Conservation (phyloP, 2,888 invertebrate species). For the Lasioglossum villosulum region DNA sequence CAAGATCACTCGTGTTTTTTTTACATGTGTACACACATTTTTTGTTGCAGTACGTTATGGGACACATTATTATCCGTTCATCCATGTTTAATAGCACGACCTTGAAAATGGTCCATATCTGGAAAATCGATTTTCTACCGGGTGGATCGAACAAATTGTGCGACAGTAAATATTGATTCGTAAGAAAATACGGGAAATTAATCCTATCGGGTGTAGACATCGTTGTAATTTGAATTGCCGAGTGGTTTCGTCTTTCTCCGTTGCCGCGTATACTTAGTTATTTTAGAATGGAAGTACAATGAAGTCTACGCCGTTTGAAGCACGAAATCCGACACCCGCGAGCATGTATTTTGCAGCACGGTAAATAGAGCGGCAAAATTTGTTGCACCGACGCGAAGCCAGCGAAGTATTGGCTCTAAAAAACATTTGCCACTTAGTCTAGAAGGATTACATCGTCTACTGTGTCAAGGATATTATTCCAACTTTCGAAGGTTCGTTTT, state of each 20-base stretch:
- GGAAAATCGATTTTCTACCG: too few relatives aligned
- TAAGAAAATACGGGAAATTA: neutral
- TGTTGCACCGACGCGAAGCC: conserved; percentile 12
- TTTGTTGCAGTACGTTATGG: too few relatives aligned
- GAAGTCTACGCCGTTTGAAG: conserved; percentile 4
- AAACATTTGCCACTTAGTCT: conserved; percentile 24
- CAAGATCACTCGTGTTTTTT: too few relatives aligned
- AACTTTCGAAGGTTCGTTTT: neutral
- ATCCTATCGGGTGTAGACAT: neutral
- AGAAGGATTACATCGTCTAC: conserved; percentile 16
- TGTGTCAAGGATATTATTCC: conserved; percentile 33
- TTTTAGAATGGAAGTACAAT: neutral
- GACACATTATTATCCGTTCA: too few relatives aligned
- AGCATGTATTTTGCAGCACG: conserved; percentile 27
- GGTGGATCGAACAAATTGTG: too few relatives aligned
- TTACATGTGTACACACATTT: too few relatives aligned
- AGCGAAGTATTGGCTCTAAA: conserved; percentile 4
- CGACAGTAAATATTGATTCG: neutral
- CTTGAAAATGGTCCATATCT: too few relatives aligned
- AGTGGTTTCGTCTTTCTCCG: neutral
- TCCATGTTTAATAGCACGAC: too few relatives aligned
- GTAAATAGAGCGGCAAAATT: conserved; percentile 55
- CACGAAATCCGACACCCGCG: conserved; percentile 9
- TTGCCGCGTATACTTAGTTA: neutral
- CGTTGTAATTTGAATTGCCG: neutral